These are phyloP conservation scores for Drosophila hamatofila DNA, from an alignment of 2,888 invertebrate species.

Conservation along the genomic window DNA sequence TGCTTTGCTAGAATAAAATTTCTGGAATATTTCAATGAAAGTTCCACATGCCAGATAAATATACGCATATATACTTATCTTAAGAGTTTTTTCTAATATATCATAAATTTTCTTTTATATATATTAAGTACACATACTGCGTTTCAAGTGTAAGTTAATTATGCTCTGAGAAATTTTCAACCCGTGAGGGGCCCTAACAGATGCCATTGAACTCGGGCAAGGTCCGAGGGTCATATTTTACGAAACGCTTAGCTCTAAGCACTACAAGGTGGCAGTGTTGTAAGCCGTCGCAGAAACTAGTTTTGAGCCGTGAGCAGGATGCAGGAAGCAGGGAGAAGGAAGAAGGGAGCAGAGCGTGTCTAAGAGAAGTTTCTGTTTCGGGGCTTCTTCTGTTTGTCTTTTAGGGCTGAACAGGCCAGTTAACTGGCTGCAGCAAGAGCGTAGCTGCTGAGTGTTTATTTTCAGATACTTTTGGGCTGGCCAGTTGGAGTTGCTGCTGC, in stretches of 20 bases:
- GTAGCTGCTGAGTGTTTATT: constrained; percentile 4
- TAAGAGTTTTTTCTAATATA: too few relatives aligned
- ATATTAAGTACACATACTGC: too few relatives aligned
- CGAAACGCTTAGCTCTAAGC: constrained; percentile 5
- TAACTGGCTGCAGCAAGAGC: not conserved
- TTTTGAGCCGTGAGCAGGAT: not conserved
- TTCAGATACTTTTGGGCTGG: constrained; percentile 30
- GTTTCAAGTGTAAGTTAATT: not conserved
- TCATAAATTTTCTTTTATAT: too few relatives aligned
- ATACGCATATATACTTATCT: too few relatives aligned
- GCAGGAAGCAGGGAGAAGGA: not conserved
- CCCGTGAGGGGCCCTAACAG: not conserved
- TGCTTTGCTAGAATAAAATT: too few relatives aligned
- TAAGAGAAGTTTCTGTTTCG: constrained; percentile 12
- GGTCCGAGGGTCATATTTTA: not conserved
- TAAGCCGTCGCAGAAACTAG: constrained; percentile 3
- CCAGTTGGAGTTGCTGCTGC: constrained; percentile 28
- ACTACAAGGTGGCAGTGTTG: constrained; percentile 10
- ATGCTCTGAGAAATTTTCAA: not conserved
- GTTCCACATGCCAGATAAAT: too few relatives aligned
- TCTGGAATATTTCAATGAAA: too few relatives aligned
- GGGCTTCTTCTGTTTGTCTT: constrained; percentile 12
- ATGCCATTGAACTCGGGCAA: not conserved
- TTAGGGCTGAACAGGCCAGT: constrained; percentile 3
- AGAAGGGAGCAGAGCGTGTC: not conserved